These are phyloP conservation scores for Enteromius afrohamiltoni DNA, from an alignment of 2,797 vertebrate species.

Conservation along the genomic window DNA sequence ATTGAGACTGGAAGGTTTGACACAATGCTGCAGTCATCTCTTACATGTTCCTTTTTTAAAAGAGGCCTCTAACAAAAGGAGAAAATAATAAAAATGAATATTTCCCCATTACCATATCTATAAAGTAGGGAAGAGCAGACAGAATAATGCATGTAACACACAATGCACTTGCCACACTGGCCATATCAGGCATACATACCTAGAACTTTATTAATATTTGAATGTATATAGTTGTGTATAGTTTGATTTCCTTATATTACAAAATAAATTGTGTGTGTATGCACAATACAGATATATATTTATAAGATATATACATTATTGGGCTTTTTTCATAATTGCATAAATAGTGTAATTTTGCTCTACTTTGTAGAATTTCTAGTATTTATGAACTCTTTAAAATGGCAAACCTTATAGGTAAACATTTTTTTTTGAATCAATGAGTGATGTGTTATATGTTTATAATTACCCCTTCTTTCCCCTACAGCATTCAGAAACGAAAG, in stretches of 20 bases:
- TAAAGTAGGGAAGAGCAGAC: background rate
- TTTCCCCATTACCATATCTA: background rate
- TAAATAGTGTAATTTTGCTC: background rate
- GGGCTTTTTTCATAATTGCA: background rate
- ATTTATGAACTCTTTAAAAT: background rate
- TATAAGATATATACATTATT: background rate
- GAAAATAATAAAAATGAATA: constrained; percentile 21
- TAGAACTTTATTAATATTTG: no score
- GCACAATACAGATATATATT: background rate
- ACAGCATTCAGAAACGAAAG: background rate
- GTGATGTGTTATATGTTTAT: background rate
- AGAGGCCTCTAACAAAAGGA: background rate
- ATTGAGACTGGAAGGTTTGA: constrained; percentile 12
- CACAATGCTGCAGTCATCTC: background rate
- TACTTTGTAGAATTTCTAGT: background rate
- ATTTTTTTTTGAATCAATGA: background rate
- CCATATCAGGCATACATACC: background rate
- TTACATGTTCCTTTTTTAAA: background rate
- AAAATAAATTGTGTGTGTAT: no score
- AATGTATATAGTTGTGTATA: no score
- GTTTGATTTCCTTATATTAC: no score
- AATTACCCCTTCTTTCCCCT: background rate
- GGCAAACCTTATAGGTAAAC: background rate
- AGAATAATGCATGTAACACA: background rate
- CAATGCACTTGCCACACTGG: background rate